Percentiles rank a stretch among this genome's conserved stretches.
Evolutionary conservation across 2,888 invertebrate genomes (phyloP).

Genomic region (Pterobdella sp.): DNA sequence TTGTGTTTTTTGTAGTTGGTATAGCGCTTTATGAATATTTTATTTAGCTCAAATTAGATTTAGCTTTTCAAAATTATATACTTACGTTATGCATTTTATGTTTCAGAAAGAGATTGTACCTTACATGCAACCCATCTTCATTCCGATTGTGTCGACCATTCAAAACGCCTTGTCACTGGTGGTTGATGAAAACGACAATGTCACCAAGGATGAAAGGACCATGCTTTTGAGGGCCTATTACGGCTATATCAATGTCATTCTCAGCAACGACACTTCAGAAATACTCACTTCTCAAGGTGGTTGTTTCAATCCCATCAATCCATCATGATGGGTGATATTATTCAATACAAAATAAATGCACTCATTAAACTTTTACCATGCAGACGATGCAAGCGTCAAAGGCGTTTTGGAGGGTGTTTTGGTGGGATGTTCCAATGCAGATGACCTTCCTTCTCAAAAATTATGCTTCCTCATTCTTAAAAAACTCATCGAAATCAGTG

Average conservation of each 20-base stretch:
- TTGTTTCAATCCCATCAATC: constrained; percentile 6
- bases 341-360: background rate
- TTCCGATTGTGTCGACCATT: constrained; percentile 54
- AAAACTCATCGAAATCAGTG: constrained; percentile 51
- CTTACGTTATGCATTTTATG: background rate
- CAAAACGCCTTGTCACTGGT: constrained; percentile 52
- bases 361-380: background rate
- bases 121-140: constrained; percentile 54
- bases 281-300: constrained; percentile 49
- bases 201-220: constrained; percentile 52
- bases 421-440: constrained; percentile 54
- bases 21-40: too few relatives aligned
- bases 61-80: background rate
- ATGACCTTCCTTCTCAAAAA: constrained; percentile 55
- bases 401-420: constrained; percentile 54
- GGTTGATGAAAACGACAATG: constrained; percentile 53
- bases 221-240: constrained; percentile 54
- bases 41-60: background rate
- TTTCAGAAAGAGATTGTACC: constrained; percentile 54
- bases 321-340: background rate
- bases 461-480: constrained; percentile 53
- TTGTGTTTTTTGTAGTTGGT: too few relatives aligned
- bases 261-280: constrained; percentile 53
- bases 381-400: constrained; percentile 48
- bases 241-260: constrained; percentile 53